Percentiles rank a stretch among this genome's conserved stretches.
These are phyloP conservation scores for Strongylocentrotus purpuratus DNA, from an alignment of 35 echinoderm and acorn worm genomes.

Conservation along the genomic window DNA sequence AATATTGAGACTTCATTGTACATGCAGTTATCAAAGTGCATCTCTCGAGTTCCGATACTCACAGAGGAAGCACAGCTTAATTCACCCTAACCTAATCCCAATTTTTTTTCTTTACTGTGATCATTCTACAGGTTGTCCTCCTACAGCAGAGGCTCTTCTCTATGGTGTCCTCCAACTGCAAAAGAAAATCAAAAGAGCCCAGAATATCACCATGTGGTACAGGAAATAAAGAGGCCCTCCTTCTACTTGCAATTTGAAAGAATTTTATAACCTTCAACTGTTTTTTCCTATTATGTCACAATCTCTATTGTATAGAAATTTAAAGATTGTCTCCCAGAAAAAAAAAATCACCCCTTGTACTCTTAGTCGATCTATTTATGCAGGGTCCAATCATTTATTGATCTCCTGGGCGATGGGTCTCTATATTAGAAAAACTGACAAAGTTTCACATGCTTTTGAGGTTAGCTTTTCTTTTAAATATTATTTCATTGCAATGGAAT, in stretches of 20 bases:
- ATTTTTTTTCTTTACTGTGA: background rate
- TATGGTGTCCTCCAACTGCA: constrained; percentile 97
- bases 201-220: constrained; percentile 67
- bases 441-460: background rate
- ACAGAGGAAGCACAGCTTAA: no score
- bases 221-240: constrained; percentile 45
- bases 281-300: background rate
- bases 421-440: background rate
- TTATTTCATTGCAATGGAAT: background rate
- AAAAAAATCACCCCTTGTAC: background rate
- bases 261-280: background rate
- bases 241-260: background rate
- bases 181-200: constrained; percentile 93
- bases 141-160: constrained; percentile 91
- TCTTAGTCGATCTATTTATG: background rate
- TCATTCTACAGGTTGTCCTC: constrained; percentile 87
- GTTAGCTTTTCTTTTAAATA: background rate
- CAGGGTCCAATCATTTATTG: background rate
- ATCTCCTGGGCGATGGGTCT: background rate
- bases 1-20: no score
- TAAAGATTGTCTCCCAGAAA: background rate
- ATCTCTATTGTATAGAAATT: background rate
- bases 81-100: no score
- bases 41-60: no score
- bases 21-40: no score